A percentile compares a stretch with the other conserved stretches of the same genome.
Conservation (phyloP, 2,888 invertebrate species). For the Tortricodes alternella region DNA sequence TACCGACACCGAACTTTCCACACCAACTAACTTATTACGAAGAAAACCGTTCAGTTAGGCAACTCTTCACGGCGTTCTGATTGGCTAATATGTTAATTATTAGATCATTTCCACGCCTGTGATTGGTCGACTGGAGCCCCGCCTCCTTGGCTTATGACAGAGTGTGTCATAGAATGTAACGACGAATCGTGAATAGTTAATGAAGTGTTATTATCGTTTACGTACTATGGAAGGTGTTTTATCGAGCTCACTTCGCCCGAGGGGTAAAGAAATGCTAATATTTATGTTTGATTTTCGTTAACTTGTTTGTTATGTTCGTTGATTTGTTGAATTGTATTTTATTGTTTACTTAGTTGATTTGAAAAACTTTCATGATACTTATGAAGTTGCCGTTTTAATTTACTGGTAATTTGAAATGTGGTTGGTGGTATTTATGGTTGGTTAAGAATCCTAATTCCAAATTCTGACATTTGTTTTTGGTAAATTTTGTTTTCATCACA, state of each 20-base stretch:
- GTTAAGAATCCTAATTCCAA: no score
- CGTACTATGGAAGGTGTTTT: constrained; percentile 40
- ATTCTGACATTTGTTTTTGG: no score
- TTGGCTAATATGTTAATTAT: constrained; percentile 57
- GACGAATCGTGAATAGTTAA: constrained; percentile 64
- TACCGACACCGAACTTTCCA: constrained; percentile 8
- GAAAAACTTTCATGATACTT: no score
- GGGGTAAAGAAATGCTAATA: constrained; percentile 6
- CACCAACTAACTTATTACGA: constrained; percentile 26
- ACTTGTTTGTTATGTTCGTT: constrained; percentile 4
- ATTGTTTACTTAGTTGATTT: neutral
- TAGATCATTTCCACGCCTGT: constrained; percentile 53
- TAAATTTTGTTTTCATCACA: no score
- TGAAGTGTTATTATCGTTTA: constrained; percentile 72
- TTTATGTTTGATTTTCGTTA: constrained; percentile 10
- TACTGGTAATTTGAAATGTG: no score
- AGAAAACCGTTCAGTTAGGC: constrained; percentile 17
- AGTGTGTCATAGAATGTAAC: constrained; percentile 63
- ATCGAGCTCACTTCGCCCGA: constrained; percentile 8
- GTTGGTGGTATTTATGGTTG: no score
- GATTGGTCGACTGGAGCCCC: constrained; percentile 60
- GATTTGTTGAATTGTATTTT: neutral
- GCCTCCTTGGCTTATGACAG: constrained; percentile 47
- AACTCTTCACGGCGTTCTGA: constrained; percentile 45
- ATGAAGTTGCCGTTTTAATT: no score